phyloP scores from a whole-genome alignment of 1,140 invertebrate species.

The Aphelenchoides fujianensis region DNA sequence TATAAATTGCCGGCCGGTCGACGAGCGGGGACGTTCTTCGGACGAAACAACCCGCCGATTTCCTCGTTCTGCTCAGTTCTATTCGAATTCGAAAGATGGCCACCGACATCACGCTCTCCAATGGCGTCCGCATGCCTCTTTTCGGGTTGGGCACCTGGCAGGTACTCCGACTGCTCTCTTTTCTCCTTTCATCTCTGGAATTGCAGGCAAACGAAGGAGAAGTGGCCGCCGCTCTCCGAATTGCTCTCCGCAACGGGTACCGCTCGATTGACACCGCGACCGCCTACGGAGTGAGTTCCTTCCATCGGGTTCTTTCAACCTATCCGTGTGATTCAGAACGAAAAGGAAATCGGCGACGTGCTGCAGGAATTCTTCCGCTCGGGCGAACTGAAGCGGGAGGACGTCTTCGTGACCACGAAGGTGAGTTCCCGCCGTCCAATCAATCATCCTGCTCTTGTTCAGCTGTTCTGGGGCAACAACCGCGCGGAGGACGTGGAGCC shows the following conservation, averaged over 20 bases:
- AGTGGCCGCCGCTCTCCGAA: constrained; percentile 34
- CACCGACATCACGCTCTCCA: constrained; percentile 14
- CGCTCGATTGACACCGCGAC: constrained; percentile 70
- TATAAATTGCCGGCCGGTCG: neutral
- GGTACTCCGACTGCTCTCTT: constrained; percentile 9
- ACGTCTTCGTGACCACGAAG: constrained; percentile 79
- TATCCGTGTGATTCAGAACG: constrained; percentile 67
- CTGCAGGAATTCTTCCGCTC: constrained; percentile 73
- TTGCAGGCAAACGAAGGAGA: constrained; percentile 25
- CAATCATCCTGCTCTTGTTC: neutral
- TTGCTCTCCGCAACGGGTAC: constrained; percentile 44
- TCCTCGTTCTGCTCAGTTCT: neutral
- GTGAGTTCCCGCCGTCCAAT: constrained; percentile 64
- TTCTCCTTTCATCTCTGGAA: neutral
- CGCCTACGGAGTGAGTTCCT: constrained; percentile 66
- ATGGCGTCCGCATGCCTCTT: constrained; percentile 39
- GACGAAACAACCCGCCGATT: no score
- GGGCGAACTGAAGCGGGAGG: constrained; percentile 72
- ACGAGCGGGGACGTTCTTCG: neutral
- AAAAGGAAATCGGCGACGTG: constrained; percentile 74
- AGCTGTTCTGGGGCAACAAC: constrained; percentile 64
- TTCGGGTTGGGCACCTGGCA: constrained; percentile 35
- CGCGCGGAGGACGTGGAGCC: constrained; percentile 71
- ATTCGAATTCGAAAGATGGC: neutral
- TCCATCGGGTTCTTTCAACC: neutral